phyloP scores from a whole-genome alignment of 2,113 vertebrate species.

The Motacilla alba region DNA sequence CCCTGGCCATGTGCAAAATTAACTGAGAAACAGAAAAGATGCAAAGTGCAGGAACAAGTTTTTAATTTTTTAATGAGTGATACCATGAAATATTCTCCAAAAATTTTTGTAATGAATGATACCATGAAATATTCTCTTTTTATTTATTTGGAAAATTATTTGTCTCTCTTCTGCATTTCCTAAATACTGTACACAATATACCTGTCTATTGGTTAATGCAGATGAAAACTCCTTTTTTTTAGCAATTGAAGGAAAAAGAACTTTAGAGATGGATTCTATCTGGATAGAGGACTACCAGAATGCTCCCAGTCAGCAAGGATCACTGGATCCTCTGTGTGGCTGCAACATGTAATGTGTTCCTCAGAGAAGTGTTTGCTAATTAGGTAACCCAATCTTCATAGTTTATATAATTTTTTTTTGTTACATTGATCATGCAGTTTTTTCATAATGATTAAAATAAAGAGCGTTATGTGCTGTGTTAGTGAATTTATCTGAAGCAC shows the following conservation, averaged over 20 bases:
- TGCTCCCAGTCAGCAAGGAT: background rate
- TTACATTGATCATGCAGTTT: background rate
- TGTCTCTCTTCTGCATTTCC: accelerated
- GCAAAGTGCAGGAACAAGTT: background rate
- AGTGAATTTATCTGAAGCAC: background rate
- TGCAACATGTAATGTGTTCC: background rate
- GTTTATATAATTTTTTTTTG: background rate
- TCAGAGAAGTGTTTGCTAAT: background rate
- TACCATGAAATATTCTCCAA: background rate
- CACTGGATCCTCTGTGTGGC: background rate
- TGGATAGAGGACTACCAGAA: background rate
- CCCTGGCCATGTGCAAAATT: background rate
- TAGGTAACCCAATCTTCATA: background rate
- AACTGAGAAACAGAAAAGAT: background rate
- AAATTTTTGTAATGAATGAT: background rate
- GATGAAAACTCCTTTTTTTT: background rate
- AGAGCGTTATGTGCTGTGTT: background rate
- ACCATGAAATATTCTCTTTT: background rate
- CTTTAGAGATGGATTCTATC: background rate
- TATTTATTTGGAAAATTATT: background rate
- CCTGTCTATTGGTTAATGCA: background rate
- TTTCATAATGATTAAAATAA: background rate
- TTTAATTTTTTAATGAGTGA: background rate
- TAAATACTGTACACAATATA: background rate
- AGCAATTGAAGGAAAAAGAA: background rate